Conservation (phyloP, 2,888 invertebrate genomes). For the Bembecia ichneumoniformis region DNA sequence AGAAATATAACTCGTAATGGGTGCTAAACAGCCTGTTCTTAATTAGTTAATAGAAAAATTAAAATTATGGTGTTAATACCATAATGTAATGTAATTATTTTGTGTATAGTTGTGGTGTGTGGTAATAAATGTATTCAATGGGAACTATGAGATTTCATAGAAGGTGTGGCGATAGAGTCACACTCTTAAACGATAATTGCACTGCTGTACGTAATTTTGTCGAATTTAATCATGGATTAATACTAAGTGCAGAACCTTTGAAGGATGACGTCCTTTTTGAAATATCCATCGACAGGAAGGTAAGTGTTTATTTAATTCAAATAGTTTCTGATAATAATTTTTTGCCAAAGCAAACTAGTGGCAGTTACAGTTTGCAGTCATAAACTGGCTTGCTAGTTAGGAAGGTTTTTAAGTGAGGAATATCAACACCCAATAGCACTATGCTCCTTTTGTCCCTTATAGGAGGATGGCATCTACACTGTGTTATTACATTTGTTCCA, state of each 20-base stretch:
- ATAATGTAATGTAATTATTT: no score
- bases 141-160: slow-evolving; percentile 77
- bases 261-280: slow-evolving; percentile 87
- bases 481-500: no score
- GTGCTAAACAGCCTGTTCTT: slow-evolving; percentile 18
- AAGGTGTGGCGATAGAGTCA: slow-evolving; percentile 88
- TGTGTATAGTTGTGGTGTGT: neutral
- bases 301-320: slow-evolving; percentile 35
- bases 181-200: slow-evolving; percentile 85
- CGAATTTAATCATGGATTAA: slow-evolving; percentile 91
- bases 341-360: no score
- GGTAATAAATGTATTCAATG: neutral
- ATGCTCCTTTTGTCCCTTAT: no score
- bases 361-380: no score
- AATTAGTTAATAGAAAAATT: neutral
- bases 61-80: no score
- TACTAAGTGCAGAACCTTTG: slow-evolving; percentile 85
- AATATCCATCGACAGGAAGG: slow-evolving; percentile 91
- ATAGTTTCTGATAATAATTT: no score
- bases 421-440: no score
- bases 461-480: no score
- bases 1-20: slow-evolving; percentile 10
- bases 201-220: slow-evolving; percentile 85
- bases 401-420: neutral
- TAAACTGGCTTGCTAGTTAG: neutral